A percentile compares a stretch with the other conserved stretches of the same genome.
phyloP scores from a whole-genome alignment of 2,888 invertebrate genomes.

The Linnaemya vulpina region DNA sequence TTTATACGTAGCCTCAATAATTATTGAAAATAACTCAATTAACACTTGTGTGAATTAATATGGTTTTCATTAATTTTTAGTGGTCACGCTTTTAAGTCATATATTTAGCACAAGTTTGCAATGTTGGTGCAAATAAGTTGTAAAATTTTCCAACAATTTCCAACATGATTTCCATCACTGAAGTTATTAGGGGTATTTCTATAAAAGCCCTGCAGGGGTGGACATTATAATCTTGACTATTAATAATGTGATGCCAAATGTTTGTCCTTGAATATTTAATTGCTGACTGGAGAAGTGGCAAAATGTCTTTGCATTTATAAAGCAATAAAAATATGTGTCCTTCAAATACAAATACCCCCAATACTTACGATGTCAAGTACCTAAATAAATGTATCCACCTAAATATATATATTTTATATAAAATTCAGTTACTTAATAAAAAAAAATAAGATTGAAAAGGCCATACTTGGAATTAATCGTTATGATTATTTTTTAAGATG shows the following conservation, averaged over 20 bases:
- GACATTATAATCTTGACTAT: not conserved
- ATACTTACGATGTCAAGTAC: no score
- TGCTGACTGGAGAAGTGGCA: not conserved
- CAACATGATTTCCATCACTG: no score
- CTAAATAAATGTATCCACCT: not conserved
- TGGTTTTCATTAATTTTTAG: no score
- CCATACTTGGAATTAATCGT: not conserved
- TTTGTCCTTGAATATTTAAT: not conserved
- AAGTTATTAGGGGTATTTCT: no score
- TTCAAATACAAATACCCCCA: not conserved
- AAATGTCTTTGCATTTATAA: not conserved
- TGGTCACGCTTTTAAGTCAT: no score
- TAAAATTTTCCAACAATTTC: no score
- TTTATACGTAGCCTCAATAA: no score
- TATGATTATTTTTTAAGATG: not conserved
- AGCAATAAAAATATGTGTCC: not conserved
- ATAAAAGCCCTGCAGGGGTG: not conserved
- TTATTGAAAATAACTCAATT: no score
- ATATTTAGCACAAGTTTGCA: no score
- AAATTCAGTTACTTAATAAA: not conserved
- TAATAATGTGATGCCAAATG: not conserved
- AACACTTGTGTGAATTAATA: no score
- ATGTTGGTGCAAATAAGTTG: no score
- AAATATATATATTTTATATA: not conserved
- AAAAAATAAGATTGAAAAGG: not conserved